These are phyloP conservation scores for Sesia bembeciformis DNA, from an alignment of 2,888 invertebrate species.

Conservation along the genomic window DNA sequence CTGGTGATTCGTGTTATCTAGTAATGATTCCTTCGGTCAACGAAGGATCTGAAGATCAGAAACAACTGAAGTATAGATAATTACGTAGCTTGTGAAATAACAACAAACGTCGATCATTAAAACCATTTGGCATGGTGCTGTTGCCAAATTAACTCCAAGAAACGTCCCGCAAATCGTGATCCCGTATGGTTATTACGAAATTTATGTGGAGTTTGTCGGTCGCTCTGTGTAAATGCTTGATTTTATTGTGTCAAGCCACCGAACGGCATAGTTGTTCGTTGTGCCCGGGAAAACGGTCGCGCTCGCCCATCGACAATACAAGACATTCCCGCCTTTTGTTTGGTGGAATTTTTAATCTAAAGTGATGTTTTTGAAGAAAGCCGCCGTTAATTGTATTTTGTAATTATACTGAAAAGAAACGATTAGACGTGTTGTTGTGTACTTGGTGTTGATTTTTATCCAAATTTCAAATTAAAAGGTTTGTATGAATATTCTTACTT, in stretches of 20 bases:
- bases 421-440: too few relatives aligned
- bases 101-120: slow-evolving; percentile 5
- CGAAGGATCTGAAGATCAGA: too few relatives aligned
- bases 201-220: slow-evolving; percentile 27
- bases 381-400: too few relatives aligned
- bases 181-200: slow-evolving; percentile 46
- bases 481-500: too few relatives aligned
- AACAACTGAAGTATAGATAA: background rate
- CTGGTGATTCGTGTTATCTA: too few relatives aligned
- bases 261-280: slow-evolving; percentile 33
- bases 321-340: too few relatives aligned
- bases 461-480: too few relatives aligned
- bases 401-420: too few relatives aligned
- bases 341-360: too few relatives aligned
- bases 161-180: slow-evolving; percentile 27
- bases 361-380: too few relatives aligned
- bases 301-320: slow-evolving; percentile 18
- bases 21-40: too few relatives aligned
- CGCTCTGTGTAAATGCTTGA: slow-evolving; percentile 34
- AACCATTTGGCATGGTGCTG: slow-evolving; percentile 34
- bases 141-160: slow-evolving; percentile 49
- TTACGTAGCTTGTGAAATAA: background rate
- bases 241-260: slow-evolving; percentile 53
- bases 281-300: slow-evolving; percentile 42
- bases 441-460: too few relatives aligned